Percentiles rank a stretch among this genome's conserved stretches.
phyloP scores from a whole-genome alignment of 2,888 invertebrate genomes.

The Watsonalla binaria region DNA sequence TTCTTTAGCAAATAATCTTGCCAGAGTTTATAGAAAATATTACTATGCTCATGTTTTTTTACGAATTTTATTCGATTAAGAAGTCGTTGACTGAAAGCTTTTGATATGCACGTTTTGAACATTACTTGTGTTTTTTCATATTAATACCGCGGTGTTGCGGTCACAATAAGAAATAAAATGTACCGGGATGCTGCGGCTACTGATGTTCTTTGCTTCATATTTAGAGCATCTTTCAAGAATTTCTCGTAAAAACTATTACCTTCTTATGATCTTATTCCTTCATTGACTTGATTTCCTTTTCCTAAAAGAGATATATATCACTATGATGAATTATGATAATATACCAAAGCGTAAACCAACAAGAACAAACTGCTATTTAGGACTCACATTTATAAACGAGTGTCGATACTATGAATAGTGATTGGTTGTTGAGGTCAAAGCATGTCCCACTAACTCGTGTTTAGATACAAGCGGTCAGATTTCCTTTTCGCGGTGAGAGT shows the following conservation, averaged over 20 bases:
- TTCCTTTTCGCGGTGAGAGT: constrained; percentile 61
- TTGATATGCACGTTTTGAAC: constrained; percentile 2
- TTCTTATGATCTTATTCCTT: no score
- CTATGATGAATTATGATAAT: no score
- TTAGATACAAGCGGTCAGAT: constrained; percentile 46
- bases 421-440: constrained; percentile 48
- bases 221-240: not conserved
- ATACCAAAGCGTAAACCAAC: no score
- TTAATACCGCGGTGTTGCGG: constrained; percentile 5
- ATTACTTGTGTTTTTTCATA: constrained; percentile 1
- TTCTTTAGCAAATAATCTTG: no score
- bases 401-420: constrained; percentile 10
- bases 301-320: no score
- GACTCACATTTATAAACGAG: constrained; percentile 30
- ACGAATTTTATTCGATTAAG: not conserved
- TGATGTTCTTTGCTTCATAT: constrained; percentile 3
- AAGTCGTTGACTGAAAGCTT: constrained; percentile 2
- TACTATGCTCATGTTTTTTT: not conserved
- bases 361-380: not conserved
- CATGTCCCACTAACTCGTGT: constrained; percentile 45
- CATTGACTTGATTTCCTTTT: no score
- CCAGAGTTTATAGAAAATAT: no score
- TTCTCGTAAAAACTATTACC: no score
- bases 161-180: constrained; percentile 8
- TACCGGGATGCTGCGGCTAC: constrained; percentile 9